Evolutionary conservation across 2,797 vertebrate species (phyloP), one percentile per base, ranked within the genome.

Genomic region (Scolopax rusticola): DNA sequence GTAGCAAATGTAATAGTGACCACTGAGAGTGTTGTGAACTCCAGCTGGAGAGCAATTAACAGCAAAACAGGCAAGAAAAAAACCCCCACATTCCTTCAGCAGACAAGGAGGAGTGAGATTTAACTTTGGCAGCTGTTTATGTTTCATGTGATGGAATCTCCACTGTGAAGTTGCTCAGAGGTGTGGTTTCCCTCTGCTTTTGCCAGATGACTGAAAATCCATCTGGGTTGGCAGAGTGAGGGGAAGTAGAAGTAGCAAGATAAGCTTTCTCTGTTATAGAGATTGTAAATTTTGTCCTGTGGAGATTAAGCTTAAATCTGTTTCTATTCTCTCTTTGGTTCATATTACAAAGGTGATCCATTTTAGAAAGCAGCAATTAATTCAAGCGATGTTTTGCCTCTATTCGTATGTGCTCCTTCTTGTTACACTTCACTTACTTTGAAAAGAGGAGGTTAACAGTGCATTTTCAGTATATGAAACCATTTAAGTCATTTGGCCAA

Each of bases 121-220:
- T 91, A 82, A 47, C 41, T 95, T 86, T 90, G 77, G 83, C 83
- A 86, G 27, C 64, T 75, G 65, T 30, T 53, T 8, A 84, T 81
- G 41, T 81, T 93, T 78, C 20, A 38, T 80, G 61, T 64, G 45
- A 33, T 85, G 75, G 47, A 85, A 38, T 87, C 56, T 95, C 69
- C 51, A 36, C 41, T 79, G n/a, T 61, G 76, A 93, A 61, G 73
- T 57, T 88, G 65, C 77, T 94, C 30, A 78, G 45, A 94, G 87
- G 83, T 93, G 93, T 86, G 80, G 90, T 81, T 96, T 97, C n/a
- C 87, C 79, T 95, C 69, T 43, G 1, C 61, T 84, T 95, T 77
- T 86, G 61, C 87, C 76, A 95, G 90, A 47, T 81, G 80, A 93
- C 92, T 94, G 69, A 93, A 89, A 93, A 75, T 27, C 73, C 76